Evolutionary conservation across 2,888 invertebrate species (phyloP).

Genomic region (Xestoiulus laeticollis): DNA sequence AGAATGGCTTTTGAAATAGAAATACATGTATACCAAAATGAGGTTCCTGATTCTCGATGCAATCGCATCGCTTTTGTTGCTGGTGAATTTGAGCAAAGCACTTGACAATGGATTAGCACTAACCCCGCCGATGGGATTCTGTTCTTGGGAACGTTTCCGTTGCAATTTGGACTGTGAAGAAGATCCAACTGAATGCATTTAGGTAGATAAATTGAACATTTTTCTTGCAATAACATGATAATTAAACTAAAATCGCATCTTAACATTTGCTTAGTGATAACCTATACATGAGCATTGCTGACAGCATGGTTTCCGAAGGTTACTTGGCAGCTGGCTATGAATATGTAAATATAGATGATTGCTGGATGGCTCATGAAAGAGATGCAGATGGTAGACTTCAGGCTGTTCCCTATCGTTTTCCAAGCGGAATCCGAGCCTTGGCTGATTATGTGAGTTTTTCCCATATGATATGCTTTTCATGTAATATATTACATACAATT

Average conservation of each 20-base stretch:
- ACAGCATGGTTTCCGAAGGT: slow-evolving; percentile 63
- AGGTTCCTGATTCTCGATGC: neutral
- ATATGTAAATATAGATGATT: slow-evolving; percentile 65
- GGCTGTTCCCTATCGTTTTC: slow-evolving; percentile 66
- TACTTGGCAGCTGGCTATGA: slow-evolving; percentile 65
- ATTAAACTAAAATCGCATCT: neutral
- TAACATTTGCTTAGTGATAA: slow-evolving; percentile 61
- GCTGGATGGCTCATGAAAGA: slow-evolving; percentile 64
- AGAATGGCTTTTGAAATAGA: neutral
- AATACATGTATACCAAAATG: neutral
- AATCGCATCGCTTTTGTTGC: neutral
- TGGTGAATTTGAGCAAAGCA: slow-evolving; percentile 59
- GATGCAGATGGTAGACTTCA: slow-evolving; percentile 62
- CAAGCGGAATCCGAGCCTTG: slow-evolving; percentile 65
- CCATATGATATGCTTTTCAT: too few relatives aligned
- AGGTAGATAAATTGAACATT: slow-evolving; percentile 70
- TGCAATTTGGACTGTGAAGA: slow-evolving; percentile 88
- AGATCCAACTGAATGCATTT: slow-evolving; percentile 87
- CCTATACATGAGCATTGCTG: slow-evolving; percentile 64
- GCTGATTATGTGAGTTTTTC: slow-evolving; percentile 64
- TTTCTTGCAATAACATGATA: neutral
- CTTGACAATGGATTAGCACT: slow-evolving; percentile 85
- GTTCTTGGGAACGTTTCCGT: slow-evolving; percentile 86
- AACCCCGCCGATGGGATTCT: slow-evolving; percentile 86
- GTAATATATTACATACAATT: too few relatives aligned